These are phyloP conservation scores for Lonchura striata DNA, from an alignment of 2,113 vertebrate genomes.

Conservation along the genomic window DNA sequence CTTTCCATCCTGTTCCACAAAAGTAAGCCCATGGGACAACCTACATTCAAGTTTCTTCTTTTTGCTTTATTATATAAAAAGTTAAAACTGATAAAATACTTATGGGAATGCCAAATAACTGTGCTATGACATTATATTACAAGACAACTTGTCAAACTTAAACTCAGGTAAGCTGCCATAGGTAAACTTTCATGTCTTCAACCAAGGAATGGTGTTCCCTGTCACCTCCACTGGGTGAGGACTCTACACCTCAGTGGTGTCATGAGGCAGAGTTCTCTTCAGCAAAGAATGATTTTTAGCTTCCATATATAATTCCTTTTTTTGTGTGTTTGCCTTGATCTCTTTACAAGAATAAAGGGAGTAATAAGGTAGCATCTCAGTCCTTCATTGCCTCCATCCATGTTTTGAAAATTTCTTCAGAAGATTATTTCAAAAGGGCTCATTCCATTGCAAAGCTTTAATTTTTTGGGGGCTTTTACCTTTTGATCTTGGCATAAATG, in stretches of 20 bases:
- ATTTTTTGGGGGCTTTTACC: background rate
- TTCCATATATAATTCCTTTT: background rate
- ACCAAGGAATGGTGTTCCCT: background rate
- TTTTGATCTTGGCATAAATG: background rate
- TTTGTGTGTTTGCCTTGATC: background rate
- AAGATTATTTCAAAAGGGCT: background rate
- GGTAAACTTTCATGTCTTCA: background rate
- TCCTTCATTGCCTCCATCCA: background rate
- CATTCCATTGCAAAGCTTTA: background rate
- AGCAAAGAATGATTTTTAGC: background rate
- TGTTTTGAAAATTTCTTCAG: background rate
- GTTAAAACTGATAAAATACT: background rate
- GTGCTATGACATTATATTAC: constrained; percentile 28
- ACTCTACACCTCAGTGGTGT: background rate
- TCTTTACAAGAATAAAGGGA: background rate
- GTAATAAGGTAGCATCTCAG: background rate
- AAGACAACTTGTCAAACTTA: background rate
- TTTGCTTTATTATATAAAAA: background rate
- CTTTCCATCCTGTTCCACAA: background rate
- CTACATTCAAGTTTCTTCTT: background rate
- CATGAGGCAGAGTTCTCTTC: background rate
- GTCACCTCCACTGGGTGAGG: background rate
- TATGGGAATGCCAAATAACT: background rate
- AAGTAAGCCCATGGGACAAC: constrained; percentile 21
- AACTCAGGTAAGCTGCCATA: background rate